Evolutionary conservation across 1,140 invertebrate species (phyloP), one percentile per base, ranked within the genome.

Genomic region (Cepaea nemoralis): DNA sequence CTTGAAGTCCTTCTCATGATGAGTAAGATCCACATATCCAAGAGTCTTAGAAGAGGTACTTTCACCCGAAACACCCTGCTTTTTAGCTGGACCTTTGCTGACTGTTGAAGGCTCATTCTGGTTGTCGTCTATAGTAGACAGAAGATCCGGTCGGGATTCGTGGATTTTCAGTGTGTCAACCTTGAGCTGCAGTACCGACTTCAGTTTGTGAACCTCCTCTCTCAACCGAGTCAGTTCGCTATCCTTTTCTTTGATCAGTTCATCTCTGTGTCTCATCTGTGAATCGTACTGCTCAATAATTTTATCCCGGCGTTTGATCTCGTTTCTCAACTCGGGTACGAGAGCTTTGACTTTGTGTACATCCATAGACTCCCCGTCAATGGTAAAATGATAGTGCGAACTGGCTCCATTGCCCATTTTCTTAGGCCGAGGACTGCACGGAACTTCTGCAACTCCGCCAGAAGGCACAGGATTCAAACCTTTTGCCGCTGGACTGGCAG

Each of bases 41-140:
- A 86, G 85, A 31, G 84, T 76, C 40, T 82, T 82, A n/a, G 87
- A 81, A 70, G 85, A 85, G 37, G 87, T 85, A 70, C 90, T 91
- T 91, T 95, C 94, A 19, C 94, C 95, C 0, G 95, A 95, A 0
- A 95, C 94, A 24, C 95, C 95, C 87, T 95, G 94, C 86, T 94
- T 95, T 88, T 95, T 95, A 75, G 84, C 71, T 14, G 88, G 81
- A n/a, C 69, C 67, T 63, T 89, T 86, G 40, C 82, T 84, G 12
- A 83, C 82, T 67, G 85, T 75, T 12, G 81, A 35, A 0, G 81
- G 67, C 74, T 69, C 80, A 3, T 50, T 27, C 24, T 45, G 55
- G 27, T 74, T 77, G 66, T 87, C 87, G 35, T 86, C 83, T 48
- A 88, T 87, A 14, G 86, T 87, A 27, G 87, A 82, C 76, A 88